These are phyloP conservation scores for Oikopleura dioica DNA, from an alignment of 23 tunicate species.

Conservation along the genomic window DNA sequence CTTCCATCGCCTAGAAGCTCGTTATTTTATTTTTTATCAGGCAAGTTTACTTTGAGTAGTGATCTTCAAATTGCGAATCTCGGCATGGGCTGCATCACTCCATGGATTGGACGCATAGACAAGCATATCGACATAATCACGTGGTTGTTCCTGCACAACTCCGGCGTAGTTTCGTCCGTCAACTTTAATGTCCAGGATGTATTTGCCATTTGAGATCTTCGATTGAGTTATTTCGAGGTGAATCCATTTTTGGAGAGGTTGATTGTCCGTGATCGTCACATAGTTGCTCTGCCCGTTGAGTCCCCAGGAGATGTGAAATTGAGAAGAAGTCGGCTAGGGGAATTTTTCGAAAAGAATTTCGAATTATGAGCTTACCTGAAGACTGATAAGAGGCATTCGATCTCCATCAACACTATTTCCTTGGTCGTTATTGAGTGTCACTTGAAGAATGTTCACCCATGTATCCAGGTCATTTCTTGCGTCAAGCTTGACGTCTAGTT, in stretches of 20 bases:
- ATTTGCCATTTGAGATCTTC: neutral
- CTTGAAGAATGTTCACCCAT: neutral
- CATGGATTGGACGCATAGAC: neutral
- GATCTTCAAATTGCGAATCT: neutral
- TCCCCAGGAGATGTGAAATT: neutral
- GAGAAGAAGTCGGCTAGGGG: no score
- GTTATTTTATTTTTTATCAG: no score
- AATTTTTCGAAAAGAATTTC: no score
- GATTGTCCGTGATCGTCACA: neutral
- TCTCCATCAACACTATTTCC: neutral
- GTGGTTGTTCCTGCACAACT: neutral
- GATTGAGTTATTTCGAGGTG: neutral
- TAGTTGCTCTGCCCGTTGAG: neutral
- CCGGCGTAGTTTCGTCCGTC: neutral
- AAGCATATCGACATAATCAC: neutral
- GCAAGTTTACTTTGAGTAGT: no score
- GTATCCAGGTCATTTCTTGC: neutral
- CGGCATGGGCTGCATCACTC: neutral
- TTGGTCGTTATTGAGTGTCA: neutral
- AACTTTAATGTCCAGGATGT: neutral
- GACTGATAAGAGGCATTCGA: slow-evolving; percentile 13
- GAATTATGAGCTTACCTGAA: neutral
- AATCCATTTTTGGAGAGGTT: neutral
- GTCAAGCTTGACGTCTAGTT: no score
- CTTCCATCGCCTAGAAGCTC: no score